Evolutionary conservation across 2,113 vertebrate genomes (phyloP).

Genomic region (Hirundichthys speculiger): DNA sequence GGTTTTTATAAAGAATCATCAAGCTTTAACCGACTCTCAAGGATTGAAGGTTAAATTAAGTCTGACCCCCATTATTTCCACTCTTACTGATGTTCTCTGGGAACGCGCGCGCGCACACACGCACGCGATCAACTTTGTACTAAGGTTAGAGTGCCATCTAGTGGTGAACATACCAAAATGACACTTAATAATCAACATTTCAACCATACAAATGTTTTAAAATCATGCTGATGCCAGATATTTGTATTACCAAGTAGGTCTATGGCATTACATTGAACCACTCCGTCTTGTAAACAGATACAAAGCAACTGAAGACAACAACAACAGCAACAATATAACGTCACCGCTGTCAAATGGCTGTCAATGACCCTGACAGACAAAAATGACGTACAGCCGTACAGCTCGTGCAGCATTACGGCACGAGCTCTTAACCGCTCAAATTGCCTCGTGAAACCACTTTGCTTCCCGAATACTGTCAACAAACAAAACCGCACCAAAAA

Average conservation of each 20-base stretch:
- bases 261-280: not conserved
- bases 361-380: slow-evolving; percentile 10
- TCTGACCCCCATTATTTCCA: too few species aligned
- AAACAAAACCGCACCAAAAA: not conserved
- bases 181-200: slow-evolving; percentile 6
- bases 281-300: not conserved
- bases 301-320: not conserved
- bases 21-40: too few species aligned
- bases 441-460: not conserved
- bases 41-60: too few species aligned
- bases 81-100: too few species aligned
- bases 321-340: not conserved
- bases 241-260: not conserved
- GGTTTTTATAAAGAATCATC: too few species aligned
- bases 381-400: not conserved
- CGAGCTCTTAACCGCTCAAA: not conserved
- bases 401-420: not conserved
- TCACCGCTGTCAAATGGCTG: slow-evolving; percentile 5
- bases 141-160: slow-evolving; percentile 51
- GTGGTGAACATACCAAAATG: not conserved
- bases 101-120: too few species aligned
- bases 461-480: not conserved
- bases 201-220: not conserved
- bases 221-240: not conserved
- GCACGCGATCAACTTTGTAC: not conserved